Evolutionary conservation across 2,113 vertebrate species (phyloP).

Genomic region (Rhadina sibilatrix): DNA sequence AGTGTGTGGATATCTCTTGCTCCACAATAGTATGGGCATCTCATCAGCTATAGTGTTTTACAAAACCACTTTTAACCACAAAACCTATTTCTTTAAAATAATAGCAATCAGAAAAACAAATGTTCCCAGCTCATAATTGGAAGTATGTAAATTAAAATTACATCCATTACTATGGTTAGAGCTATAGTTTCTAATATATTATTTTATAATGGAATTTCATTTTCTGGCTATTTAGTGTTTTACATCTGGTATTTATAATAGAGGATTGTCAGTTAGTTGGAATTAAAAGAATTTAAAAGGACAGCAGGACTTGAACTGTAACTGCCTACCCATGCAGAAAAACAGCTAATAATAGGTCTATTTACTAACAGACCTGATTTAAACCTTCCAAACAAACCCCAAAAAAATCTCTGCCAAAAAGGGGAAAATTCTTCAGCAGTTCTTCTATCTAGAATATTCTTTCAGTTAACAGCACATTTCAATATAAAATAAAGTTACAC

Average conservation of each 20-base stretch:
- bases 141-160: neutral
- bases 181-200: neutral
- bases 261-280: neutral
- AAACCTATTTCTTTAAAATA: neutral
- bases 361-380: neutral
- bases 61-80: neutral
- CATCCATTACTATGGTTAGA: neutral
- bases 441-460: neutral
- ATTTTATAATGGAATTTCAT: neutral
- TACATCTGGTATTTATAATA: neutral
- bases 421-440: neutral
- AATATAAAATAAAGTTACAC: neutral
- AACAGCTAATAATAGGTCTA: neutral
- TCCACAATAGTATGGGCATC: neutral
- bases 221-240: slow-evolving; percentile 2
- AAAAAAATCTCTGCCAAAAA: neutral
- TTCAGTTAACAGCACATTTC: neutral
- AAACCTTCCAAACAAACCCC: neutral
- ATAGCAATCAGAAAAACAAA: neutral
- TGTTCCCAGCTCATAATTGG: neutral
- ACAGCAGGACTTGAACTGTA: neutral
- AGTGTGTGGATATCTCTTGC: neutral
- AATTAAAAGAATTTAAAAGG: neutral
- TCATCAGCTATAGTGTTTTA: neutral
- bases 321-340: neutral